Evolutionary conservation across 2,797 vertebrate genomes (phyloP).

Genomic region (Coccyzus lansbergi): DNA sequence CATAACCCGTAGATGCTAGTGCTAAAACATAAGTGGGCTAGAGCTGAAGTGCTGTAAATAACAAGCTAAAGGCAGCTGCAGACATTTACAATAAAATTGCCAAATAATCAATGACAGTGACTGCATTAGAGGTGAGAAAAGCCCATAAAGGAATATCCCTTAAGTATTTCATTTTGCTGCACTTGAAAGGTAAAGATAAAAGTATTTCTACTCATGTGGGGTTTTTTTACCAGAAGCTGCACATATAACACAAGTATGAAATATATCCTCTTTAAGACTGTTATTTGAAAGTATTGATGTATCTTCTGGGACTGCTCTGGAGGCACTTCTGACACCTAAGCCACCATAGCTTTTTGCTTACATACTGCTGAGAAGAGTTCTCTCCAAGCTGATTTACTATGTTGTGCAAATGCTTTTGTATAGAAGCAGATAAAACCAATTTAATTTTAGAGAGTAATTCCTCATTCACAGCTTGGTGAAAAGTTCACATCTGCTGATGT

Average conservation of each 20-base stretch:
- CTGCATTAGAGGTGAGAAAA: not conserved
- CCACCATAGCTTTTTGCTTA: not conserved
- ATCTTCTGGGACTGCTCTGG: not conserved
- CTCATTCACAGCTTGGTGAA: not conserved
- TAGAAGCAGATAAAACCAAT: not conserved
- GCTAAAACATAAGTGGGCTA: not conserved
- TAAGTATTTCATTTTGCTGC: not conserved
- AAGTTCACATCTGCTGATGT: not conserved
- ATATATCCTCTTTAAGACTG: not conserved
- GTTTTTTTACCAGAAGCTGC: not conserved
- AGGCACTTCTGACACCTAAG: not conserved
- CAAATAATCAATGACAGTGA: not conserved
- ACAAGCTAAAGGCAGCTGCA: not conserved
- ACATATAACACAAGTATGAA: not conserved
- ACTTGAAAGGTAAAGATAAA: not conserved
- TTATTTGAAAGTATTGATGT: not conserved
- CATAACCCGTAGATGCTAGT: not conserved
- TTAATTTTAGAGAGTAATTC: not conserved
- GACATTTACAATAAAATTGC: not conserved
- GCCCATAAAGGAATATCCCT: not conserved
- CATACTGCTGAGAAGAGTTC: not conserved
- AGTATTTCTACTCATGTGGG: not conserved
- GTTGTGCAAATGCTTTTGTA: not conserved
- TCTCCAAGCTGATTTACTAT: not conserved
- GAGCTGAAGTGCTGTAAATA: not conserved